Percentiles rank a stretch among this genome's conserved stretches.
Evolutionary conservation across 2,797 vertebrate species (phyloP).

Genomic region (Typhlichthys subterraneus): DNA sequence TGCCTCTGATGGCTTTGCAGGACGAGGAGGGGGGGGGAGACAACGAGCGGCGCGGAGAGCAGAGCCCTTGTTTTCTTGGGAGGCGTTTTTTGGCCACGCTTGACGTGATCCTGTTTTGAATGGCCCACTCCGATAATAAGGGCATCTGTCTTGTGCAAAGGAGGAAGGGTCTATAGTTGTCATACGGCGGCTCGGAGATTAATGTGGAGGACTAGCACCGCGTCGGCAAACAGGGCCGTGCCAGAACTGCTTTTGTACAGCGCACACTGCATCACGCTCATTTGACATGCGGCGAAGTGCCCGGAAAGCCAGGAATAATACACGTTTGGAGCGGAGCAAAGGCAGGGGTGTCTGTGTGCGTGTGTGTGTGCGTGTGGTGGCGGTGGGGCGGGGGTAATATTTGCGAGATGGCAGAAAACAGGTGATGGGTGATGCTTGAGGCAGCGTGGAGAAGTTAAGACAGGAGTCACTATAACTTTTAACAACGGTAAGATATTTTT

Average conservation of each 20-base stretch:
- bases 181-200: conserved; percentile 61
- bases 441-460: too few species aligned
- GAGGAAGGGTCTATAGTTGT: conserved; percentile 69
- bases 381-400: too few species aligned
- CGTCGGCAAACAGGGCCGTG: conserved; percentile 39
- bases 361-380: too few species aligned
- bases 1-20: conserved; percentile 46
- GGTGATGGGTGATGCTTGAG: too few species aligned
- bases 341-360: too few species aligned
- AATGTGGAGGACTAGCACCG: conserved; percentile 55
- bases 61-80: conserved; percentile 47
- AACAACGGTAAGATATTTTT: too few species aligned
- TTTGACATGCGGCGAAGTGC: conserved; percentile 6
- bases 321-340: too few species aligned
- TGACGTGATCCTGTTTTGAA: conserved; percentile 73
- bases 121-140: conserved; percentile 69
- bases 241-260: conserved; percentile 3
- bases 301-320: conserved; percentile 6
- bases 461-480: too few species aligned
- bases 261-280: not conserved
- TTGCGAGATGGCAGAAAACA: too few species aligned
- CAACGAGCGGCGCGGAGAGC: conserved; percentile 5
- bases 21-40: conserved; percentile 9
- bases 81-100: conserved; percentile 44
- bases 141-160: conserved; percentile 74